Base-by-base conservation (phyloP, 2,797 vertebrate genomes). In the Parauchenoglanis ngamensis region DNA sequence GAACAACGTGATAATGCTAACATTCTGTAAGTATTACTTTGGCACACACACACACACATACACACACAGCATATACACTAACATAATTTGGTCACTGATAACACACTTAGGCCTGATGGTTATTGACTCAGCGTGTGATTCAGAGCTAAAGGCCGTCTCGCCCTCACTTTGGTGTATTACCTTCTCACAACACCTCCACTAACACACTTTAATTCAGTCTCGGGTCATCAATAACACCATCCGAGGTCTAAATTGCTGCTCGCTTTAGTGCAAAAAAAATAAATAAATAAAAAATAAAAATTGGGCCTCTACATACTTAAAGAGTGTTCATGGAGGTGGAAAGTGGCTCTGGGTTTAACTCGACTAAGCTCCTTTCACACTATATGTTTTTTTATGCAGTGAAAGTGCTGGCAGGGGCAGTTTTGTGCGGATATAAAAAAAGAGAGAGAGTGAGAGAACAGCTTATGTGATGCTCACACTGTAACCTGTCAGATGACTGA, bases 81-180 rank as follows among this genome's bases (percentile, higher is more conserved):
- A 40, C 56, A 61, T 59, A 10, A 44, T 80, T 25, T 59, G 79
- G 5, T 63, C 40, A 49, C 2, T 82, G 59, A 63, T 90, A 90
- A 90, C 87, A 54, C 85, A 86, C 87, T 92, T 89, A 90, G 83
- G 44, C 82, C 86, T 90, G 89, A 83, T 77, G 86, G 76, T 89
- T 91, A 92, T 90, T 90, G 90, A 91, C 88, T 91, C 88, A 85
- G 65, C 76, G 78, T 84, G 85, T 82, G 88, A 90, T 85, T 88
- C 72, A 81, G 85, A 77, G 82, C 85, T 31, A 59, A 85, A 81
- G 80, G 56, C 73, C 73, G 56, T 83, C 85, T 83, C 54, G 75
- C 83, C 82, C 88, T 86, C 85, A 83, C 84, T 86, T 88, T 70
- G 65, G 86, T 84, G 80, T 89, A 70, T 87, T 87, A 72, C 83